Percentiles rank a stretch among this genome's conserved stretches.
These are phyloP conservation scores for Siniperca chuatsi DNA, from an alignment of 2,113 vertebrate genomes.

Conservation along the genomic window DNA sequence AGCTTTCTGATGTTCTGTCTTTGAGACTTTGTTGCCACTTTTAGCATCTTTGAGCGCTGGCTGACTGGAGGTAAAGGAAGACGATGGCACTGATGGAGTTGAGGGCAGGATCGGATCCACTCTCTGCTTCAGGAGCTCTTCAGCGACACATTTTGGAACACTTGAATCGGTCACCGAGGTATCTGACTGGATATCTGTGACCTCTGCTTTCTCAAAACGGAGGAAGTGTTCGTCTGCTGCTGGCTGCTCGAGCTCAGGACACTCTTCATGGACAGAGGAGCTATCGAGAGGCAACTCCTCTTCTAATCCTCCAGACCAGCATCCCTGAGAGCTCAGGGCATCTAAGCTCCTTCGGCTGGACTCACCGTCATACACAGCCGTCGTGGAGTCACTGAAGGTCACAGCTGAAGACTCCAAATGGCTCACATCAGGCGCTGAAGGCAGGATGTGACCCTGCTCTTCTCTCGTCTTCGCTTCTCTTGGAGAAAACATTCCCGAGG, in stretches of 20 bases:
- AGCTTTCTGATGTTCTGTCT: not conserved
- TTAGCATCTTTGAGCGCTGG: not conserved
- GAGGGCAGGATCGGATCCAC: not conserved
- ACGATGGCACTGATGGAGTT: not conserved
- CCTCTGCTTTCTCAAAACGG: constrained; percentile 20
- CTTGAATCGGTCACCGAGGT: constrained; percentile 16
- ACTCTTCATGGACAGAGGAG: constrained; percentile 78
- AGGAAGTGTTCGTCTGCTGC: constrained; percentile 15
- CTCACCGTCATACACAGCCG: constrained; percentile 44
- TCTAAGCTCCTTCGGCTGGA: constrained; percentile 57
- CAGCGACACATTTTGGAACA: not conserved
- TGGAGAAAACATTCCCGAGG: constrained; percentile 72
- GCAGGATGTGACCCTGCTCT: constrained; percentile 16
- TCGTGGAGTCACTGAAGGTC: constrained; percentile 45
- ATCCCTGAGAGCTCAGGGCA: constrained; percentile 45
- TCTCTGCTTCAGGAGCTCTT: constrained; percentile 27
- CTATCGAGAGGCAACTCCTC: constrained; percentile 76
- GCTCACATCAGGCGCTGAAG: not conserved
- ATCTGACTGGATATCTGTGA: constrained; percentile 65
- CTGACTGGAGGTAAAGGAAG: constrained; percentile 9
- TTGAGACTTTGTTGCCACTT: not conserved
- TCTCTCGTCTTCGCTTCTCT: constrained; percentile 55
- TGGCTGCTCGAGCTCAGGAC: not conserved
- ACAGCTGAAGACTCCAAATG: constrained; percentile 26
- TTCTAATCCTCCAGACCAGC: constrained; percentile 67